Conservation (phyloP, 2,113 vertebrate genomes). For the Pavo muticus region DNA sequence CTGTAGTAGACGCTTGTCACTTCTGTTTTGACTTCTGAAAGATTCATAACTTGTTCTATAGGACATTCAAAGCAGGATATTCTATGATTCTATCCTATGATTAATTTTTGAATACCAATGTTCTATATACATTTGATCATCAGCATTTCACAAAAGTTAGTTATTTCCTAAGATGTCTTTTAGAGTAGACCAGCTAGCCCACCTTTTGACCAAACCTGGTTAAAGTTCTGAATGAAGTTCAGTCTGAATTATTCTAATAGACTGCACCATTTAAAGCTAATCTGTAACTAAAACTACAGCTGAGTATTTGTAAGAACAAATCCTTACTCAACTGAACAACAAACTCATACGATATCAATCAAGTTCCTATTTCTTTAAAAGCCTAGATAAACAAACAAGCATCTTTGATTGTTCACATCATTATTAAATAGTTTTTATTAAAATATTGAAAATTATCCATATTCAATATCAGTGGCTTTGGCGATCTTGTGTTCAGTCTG, state of each 20-base stretch:
- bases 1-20: background rate
- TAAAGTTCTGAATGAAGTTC: background rate
- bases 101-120: background rate
- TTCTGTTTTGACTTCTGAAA: background rate
- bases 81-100: background rate
- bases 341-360: background rate
- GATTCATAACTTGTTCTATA: background rate
- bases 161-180: background rate
- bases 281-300: background rate
- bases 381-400: background rate
- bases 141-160: background rate
- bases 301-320: constrained; percentile 38
- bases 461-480: background rate
- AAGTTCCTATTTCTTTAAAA: constrained; percentile 9
- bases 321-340: background rate
- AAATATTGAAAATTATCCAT: background rate
- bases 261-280: background rate
- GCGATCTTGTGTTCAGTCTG: background rate
- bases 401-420: background rate
- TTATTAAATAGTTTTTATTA: background rate
- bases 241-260: background rate
- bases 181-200: background rate
- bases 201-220: background rate
- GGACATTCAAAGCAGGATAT: background rate
- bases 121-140: background rate